Evolutionary conservation across 1,140 invertebrate species (phyloP), one percentile per base, ranked within the genome.

Genomic region (Drosophila carrolli): DNA sequence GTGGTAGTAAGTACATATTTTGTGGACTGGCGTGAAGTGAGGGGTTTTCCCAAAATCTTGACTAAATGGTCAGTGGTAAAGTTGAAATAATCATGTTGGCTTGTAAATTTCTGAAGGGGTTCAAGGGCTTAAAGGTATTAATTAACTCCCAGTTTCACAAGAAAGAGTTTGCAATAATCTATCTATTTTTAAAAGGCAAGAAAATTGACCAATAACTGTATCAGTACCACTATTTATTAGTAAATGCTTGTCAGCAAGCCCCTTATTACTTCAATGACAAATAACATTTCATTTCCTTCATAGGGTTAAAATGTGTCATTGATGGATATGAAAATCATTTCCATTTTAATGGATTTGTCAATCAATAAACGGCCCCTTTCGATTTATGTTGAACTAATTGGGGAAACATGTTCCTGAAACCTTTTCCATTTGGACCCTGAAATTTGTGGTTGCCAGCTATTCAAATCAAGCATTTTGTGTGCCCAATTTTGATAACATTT

Each of bases 401-500:
- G 68, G 54, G 53, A 58, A 72, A 35, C 68, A 48, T 61, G 70
- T 48, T 66, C 19, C 27, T 32, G n/a, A 14, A 35, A 46, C 16
- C 40, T 16, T 53, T 56, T 11, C 37, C 43, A 72, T 6, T 43
- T 55, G 32, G 32, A 16, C 66, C 16, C 57, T 60, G 67, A 79
- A 79, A 83, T 79, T 83, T 84, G 81, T 79, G 68, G 63, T 62
- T 50, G 10, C 57, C 56, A 75, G 65, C 67, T 66, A 88, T 88
- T 88, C 78, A 88, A 86, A 88, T 82, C 83, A 72, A 75, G 71
- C 66, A 79, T 79, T 65, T 77, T 77, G 74, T 55, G 75, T 75
- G 60, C 48, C 63, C 75, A 77, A 77, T 77, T 88, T 78, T 79
- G 78, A 86, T 83, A 86, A 88, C 83, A 83, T 83, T 76, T 83